phyloP scores from a whole-genome alignment of 2,113 vertebrate genomes.

The Silurus asotus region DNA sequence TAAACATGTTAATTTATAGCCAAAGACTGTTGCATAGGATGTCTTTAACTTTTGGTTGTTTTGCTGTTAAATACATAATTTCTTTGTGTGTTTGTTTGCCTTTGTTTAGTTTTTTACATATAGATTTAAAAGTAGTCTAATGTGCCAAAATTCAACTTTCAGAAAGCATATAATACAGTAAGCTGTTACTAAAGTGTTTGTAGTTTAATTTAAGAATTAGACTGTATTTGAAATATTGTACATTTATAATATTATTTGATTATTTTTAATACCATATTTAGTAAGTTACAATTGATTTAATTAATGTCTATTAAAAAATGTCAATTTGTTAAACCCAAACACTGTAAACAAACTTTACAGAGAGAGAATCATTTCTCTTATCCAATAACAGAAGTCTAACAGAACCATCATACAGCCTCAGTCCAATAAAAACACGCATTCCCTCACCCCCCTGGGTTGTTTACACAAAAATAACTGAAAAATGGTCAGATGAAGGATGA shows the following conservation, averaged over 20 bases:
- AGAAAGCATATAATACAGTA: neutral
- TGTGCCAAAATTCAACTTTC: neutral
- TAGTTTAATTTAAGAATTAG: neutral
- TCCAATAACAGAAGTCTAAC: slow-evolving; percentile 37
- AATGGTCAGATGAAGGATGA: slow-evolving; percentile 26
- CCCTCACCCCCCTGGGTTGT: neutral
- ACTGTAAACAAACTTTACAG: slow-evolving; percentile 39
- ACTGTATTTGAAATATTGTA: too few relatives aligned
- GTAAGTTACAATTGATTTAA: neutral
- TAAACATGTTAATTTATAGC: neutral
- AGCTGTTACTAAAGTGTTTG: neutral
- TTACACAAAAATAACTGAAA: slow-evolving; percentile 47
- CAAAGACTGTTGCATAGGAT: neutral
- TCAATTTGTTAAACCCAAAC: neutral
- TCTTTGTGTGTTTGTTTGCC: too few relatives aligned
- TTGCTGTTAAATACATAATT: too few relatives aligned
- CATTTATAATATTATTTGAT: too few relatives aligned
- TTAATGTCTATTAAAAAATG: neutral
- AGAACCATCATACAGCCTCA: slow-evolving; percentile 43
- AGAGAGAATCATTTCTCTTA: slow-evolving; percentile 35
- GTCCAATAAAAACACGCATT: slow-evolving; percentile 43
- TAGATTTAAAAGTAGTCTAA: neutral
- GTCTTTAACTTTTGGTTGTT: neutral
- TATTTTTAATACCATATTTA: neutral
- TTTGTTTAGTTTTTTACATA: too few relatives aligned